Conservation (phyloP, 2,797 vertebrate genomes). For the Sebastiscus tertius region DNA sequence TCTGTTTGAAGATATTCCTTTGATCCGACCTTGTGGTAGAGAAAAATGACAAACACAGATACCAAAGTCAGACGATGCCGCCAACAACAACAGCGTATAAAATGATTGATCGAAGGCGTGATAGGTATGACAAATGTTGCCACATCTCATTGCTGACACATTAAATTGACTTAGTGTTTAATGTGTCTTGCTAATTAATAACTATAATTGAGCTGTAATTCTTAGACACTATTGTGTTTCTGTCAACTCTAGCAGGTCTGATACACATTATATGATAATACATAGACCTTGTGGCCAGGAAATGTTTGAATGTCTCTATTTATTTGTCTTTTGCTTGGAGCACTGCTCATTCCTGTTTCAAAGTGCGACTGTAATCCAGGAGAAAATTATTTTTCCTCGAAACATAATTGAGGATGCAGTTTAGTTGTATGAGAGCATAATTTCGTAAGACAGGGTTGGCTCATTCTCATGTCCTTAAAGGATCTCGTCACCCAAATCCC, state of each 20-base stretch:
- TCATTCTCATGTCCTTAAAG: neutral
- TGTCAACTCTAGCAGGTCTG: neutral
- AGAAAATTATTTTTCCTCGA: neutral
- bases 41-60: slow-evolving; percentile 30
- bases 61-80: neutral
- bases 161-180: neutral
- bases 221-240: neutral
- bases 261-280: neutral
- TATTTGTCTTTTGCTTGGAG: neutral
- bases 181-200: neutral
- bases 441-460: neutral
- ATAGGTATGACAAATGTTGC: slow-evolving; percentile 12
- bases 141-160: neutral
- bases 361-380: neutral
- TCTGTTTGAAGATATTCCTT: slow-evolving; percentile 44
- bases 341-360: neutral
- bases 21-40: slow-evolving; percentile 3
- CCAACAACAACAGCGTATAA: slow-evolving; percentile 3
- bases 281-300: neutral
- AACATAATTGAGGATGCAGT: neutral
- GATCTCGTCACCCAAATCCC: neutral
- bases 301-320: neutral
- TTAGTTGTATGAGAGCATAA: neutral
- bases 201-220: neutral
- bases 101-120: slow-evolving; percentile 15